Conservation (phyloP, 64 coral and sea anemone genomes). For the Platygyra sinensis region DNA sequence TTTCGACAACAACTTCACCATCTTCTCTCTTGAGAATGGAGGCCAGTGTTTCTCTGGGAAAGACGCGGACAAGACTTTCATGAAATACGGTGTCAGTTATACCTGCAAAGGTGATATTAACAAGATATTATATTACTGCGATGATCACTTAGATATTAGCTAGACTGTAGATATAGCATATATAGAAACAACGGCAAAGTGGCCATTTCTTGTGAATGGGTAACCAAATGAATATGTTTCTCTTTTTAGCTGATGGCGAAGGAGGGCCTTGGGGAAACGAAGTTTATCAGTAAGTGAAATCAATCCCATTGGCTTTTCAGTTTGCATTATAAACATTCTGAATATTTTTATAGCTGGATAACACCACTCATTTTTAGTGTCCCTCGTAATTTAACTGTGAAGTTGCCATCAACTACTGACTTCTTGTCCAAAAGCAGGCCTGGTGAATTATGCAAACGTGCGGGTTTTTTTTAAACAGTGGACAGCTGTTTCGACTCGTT, state of each 20-base stretch:
- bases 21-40: conserved; percentile 89
- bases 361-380: no score
- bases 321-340: no score
- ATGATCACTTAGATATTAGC: no score
- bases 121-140: no score
- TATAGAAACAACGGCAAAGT: neutral
- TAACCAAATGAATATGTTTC: neutral
- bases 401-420: neutral
- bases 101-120: conserved; percentile 54
- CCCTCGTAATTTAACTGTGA: neutral
- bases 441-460: no score
- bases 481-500: neutral
- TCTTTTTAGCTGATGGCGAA: conserved; percentile 72
- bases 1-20: conserved; percentile 60
- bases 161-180: no score
- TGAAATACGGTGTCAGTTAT: conserved; percentile 69
- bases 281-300: conserved; percentile 73
- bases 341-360: no score
- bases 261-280: conserved; percentile 92
- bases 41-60: conserved; percentile 87
- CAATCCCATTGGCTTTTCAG: neutral
- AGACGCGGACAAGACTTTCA: conserved; percentile 68
- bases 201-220: no score
- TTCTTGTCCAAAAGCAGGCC: no score
- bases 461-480: no score